Percentiles rank a stretch among this genome's conserved stretches.
These are phyloP conservation scores for Drosophila nigromelanica DNA, from an alignment of 1,140 invertebrate species.

Conservation along the genomic window DNA sequence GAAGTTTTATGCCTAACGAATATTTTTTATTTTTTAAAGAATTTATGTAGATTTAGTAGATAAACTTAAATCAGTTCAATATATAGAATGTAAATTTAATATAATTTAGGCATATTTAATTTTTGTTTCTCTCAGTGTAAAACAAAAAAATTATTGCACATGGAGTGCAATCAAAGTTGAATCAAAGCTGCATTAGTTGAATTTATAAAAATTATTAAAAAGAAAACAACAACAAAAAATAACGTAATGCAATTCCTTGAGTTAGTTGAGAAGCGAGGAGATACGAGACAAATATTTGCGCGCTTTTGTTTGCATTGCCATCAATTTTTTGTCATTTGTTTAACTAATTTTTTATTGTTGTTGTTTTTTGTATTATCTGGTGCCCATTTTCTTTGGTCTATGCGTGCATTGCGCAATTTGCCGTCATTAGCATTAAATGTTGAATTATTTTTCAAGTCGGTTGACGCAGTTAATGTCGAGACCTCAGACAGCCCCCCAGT, in stretches of 20 bases:
- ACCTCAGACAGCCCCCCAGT: constrained; percentile 33
- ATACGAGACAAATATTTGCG: constrained; percentile 74
- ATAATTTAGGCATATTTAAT: no score
- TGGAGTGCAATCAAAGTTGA: constrained; percentile 44
- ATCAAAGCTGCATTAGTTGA: constrained; percentile 72
- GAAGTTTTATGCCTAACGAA: no score
- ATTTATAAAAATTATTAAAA: constrained; percentile 59
- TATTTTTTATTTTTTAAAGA: neutral
- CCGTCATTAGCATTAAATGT: constrained; percentile 81
- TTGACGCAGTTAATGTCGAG: constrained; percentile 79
- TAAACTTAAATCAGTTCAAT: no score
- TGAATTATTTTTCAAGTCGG: constrained; percentile 82
- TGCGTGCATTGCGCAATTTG: constrained; percentile 81
- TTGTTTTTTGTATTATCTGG: constrained; percentile 4
- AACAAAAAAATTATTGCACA: constrained; percentile 2
- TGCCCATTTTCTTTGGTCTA: constrained; percentile 20
- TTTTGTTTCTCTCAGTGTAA: constrained; percentile 1
- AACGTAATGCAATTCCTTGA: constrained; percentile 59
- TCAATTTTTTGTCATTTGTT: constrained; percentile 80
- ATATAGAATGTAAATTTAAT: no score
- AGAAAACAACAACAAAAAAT: no score
- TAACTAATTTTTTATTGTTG: constrained; percentile 52
- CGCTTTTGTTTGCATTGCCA: constrained; percentile 77
- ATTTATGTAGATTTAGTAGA: neutral
- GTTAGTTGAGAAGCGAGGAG: neutral